Base-by-base conservation (phyloP, 2,113 vertebrate genomes). In the Lamprologus callipterus region DNA sequence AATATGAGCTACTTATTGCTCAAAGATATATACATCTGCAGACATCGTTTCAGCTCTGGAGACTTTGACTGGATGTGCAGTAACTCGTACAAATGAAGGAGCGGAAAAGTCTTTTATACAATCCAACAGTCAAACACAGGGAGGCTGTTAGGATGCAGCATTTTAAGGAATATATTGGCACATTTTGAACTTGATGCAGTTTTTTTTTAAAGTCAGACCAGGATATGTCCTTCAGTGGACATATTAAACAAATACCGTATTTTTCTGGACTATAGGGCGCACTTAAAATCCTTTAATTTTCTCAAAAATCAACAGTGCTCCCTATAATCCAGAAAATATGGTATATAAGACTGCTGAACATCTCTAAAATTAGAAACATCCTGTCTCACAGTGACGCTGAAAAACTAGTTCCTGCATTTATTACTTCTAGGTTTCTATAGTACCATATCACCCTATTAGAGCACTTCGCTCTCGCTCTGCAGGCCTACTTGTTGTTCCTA, bases 401-500 rank as follows among this genome's bases (percentile, higher is more conserved):
- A 2, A 6, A 53, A 53, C 19, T 53, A 53, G 51, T 53, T 53
- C 51, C 21, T 53, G n/a, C 51, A 21, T 53, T 53, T 53, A 53
- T 53, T 53, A 53, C 51, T 53, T 53, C 51, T 11, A 53, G 3
- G 19, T 10, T 54, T 54, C 51, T 21, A 4, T 54, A 21, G 5
- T 2, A 19, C 6, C 42, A 45, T 7, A 49, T 21, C 51, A 53
- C 1, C 51, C 51, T 53, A 11, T 53, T 0, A 53, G 51, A 21
- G 5, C 51, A 53, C 51, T 11, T 53, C 0, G 9, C 19, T 53
- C 51, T 0, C 19, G 0, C 51, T 0, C 51, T 53, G 51, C 51
- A 53, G 51, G 19, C 51, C 2, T 53, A 53, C 51, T 53, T 53
- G 19, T 53, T 53, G 51, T 53, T 53, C 51, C 51, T 53, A 10